Conservation (phyloP, 2,797 vertebrate species). For the Eospalax fontanierii region DNA sequence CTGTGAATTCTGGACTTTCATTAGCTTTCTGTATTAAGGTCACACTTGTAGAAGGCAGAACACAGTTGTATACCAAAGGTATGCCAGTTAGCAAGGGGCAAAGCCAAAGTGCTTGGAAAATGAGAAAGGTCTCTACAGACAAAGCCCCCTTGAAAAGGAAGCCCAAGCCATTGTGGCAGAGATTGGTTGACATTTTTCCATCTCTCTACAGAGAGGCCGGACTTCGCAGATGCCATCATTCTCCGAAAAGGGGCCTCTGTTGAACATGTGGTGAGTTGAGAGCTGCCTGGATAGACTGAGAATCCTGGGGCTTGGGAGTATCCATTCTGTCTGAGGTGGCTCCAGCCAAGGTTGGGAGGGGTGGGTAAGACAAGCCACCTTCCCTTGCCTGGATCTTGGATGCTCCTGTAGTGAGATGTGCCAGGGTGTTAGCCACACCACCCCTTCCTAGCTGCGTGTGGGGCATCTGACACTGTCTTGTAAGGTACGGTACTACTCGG, state of each 20-base stretch:
- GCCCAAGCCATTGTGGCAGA: not conserved
- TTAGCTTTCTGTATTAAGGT: not conserved
- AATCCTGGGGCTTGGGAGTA: too few relatives aligned
- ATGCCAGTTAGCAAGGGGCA: not conserved
- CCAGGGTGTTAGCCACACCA: rapidly evolving
- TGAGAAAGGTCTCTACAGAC: not conserved
- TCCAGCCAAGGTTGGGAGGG: not conserved
- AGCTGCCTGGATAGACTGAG: not conserved
- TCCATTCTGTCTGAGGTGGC: not conserved
- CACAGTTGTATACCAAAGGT: not conserved
- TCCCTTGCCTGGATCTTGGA: not conserved
- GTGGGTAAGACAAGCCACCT: not conserved
- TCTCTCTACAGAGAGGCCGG: conserved; percentile 94
- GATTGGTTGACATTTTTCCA: not conserved
- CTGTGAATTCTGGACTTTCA: not conserved
- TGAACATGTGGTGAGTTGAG: conserved; percentile 95
- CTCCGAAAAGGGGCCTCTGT: conserved; percentile 96
- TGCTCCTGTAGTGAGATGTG: not conserved
- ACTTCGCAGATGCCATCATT: conserved; percentile 98
- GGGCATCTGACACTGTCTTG: not conserved
- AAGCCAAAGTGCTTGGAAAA: not conserved
- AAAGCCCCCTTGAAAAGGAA: conserved; percentile 21
- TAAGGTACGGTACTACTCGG: not conserved
- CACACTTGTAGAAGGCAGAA: not conserved
- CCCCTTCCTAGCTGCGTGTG: not conserved